Evolutionary conservation across 2,113 vertebrate genomes (phyloP), one percentile per base, ranked within the genome.

Genomic region (Progne subis): DNA sequence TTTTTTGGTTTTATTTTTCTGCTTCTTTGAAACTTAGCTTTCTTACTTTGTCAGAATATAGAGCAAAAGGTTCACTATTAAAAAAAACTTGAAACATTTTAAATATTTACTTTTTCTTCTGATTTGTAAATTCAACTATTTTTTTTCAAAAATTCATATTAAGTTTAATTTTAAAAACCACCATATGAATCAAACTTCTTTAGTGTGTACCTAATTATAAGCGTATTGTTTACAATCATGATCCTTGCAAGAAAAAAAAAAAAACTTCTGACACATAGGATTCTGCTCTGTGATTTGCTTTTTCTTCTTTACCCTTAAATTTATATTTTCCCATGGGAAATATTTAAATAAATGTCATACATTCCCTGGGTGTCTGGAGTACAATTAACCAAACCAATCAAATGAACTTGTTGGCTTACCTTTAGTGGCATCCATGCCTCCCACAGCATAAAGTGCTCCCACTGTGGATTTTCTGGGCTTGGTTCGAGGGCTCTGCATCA

Each of bases 401-500:
- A 18, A 59, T 8, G 9, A 15, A 46, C 23, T 29, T 5, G n/a
- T 60, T 23, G 44, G 70, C 88, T 93, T 85, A 99, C 99, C 99
- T 99, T 99, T 99, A 34, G 98, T 98, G 47, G 99, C 97, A 96
- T 99, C 99, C 99, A 99, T 99, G 69, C 99, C 99, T 91, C 99
- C 99, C 13, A 99, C 99, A 65, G 99, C 99, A 91, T 99, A 99
- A 56, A 99, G 99, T 18, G 99, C 98, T 11, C 99, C 99, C 43
- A 99, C 99, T 6, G 99, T 99, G 34, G 99, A 99, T 96, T 99
- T 99, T n/a, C 99, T 98, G 11, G 99, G 99, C 94, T 99, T 99
- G 8, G 99, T 99, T 69, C 99, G 97, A 29, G 99, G 99, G 71
- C 99, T 99, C 94, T 99, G 99, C 97, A 99, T 98, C 99, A 99